Percentiles rank a stretch among this genome's conserved stretches.
Conservation (phyloP, 2,113 vertebrate species). For the Melanotaenia duboulayi region DNA sequence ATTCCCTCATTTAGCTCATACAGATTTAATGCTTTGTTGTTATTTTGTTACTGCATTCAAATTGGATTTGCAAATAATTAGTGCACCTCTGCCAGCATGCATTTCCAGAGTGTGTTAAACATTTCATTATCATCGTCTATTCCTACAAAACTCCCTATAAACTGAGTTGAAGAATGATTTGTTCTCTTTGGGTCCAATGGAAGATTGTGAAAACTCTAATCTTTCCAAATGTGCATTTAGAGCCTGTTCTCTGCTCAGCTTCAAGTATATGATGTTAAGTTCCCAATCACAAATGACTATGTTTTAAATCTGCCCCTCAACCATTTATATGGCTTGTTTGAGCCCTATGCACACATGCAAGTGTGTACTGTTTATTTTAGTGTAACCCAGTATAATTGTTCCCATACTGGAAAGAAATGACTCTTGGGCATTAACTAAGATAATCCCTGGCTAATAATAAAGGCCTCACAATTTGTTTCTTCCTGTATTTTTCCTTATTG, state of each 20-base stretch:
- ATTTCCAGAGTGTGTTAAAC: too few relatives aligned
- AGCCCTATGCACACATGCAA: too few relatives aligned
- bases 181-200: background rate
- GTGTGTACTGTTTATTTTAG: too few relatives aligned
- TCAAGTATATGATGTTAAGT: background rate
- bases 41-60: background rate
- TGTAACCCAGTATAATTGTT: too few relatives aligned
- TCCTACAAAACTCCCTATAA: background rate
- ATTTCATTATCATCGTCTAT: too few relatives aligned
- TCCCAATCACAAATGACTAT: slow-evolving; percentile 36
- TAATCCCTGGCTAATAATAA: too few relatives aligned
- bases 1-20: slow-evolving; percentile 24
- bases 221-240: slow-evolving; percentile 21
- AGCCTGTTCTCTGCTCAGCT: background rate
- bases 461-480: too few relatives aligned
- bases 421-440: too few relatives aligned
- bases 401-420: too few relatives aligned
- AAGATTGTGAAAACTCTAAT: background rate
- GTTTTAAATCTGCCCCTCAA: too few relatives aligned
- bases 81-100: background rate
- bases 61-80: slow-evolving; percentile 28
- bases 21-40: slow-evolving; percentile 21
- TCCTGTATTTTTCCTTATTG: too few relatives aligned
- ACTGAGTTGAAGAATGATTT: background rate
- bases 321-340: too few relatives aligned